A percentile compares a stretch with the other conserved stretches of the same genome.
These are phyloP conservation scores for Myanophis thanlyinensis DNA, from an alignment of 2,113 vertebrate species.

Conservation along the genomic window DNA sequence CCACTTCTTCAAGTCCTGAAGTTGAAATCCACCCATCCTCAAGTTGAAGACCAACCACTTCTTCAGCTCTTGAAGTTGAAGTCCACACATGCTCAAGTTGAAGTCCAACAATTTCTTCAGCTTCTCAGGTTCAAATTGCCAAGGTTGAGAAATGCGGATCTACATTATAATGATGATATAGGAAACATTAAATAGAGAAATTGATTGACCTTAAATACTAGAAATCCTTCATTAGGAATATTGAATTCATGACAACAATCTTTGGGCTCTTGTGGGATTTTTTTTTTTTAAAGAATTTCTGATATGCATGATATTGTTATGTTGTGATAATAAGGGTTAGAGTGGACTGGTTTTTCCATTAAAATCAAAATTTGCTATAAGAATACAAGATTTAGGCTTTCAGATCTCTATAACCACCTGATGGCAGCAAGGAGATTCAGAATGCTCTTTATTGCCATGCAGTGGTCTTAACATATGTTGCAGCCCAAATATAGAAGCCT, in stretches of 20 bases:
- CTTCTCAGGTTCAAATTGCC: no score
- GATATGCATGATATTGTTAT: not conserved
- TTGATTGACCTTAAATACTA: not conserved
- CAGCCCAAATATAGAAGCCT: not conserved
- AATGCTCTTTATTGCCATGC: not conserved
- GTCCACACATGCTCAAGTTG: no score
- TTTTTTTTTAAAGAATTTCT: not conserved
- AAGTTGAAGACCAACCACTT: no score
- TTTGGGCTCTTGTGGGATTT: not conserved
- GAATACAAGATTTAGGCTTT: not conserved
- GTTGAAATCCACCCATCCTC: no score
- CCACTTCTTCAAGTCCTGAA: no score
- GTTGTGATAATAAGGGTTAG: not conserved
- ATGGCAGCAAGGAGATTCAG: not conserved
- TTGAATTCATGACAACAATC: not conserved
- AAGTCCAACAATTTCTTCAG: no score
- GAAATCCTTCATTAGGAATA: not conserved
- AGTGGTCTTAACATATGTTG: not conserved
- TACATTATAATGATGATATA: not conserved
- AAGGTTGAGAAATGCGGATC: not conserved
- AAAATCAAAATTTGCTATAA: not conserved
- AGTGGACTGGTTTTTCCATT: not conserved
- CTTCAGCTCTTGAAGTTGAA: no score
- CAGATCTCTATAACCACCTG: not conserved
- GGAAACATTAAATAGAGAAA: not conserved